Percentiles rank a stretch among this genome's conserved stretches.
Conservation (phyloP, 2,113 vertebrate species). For the Dasyurus viverrinus region DNA sequence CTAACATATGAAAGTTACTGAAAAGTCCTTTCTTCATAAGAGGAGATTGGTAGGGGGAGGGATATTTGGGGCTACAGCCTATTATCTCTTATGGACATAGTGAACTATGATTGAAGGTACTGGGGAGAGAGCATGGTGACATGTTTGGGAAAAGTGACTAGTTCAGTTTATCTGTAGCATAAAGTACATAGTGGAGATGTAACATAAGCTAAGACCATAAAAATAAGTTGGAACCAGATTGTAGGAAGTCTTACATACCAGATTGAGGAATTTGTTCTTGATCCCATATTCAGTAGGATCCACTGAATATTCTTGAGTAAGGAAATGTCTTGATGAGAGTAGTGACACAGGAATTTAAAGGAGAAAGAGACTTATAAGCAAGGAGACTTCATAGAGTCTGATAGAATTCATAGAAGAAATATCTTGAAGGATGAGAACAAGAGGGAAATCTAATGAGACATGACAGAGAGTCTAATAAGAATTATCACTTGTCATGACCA, state of each 20-base stretch:
- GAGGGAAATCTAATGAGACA: not conserved
- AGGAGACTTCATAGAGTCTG: not conserved
- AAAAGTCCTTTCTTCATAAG: not conserved
- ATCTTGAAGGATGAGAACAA: not conserved
- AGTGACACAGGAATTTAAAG: not conserved
- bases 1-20: not conserved
- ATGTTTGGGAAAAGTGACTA: not conserved
- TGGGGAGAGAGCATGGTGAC: not conserved
- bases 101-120: not conserved
- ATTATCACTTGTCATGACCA: not conserved
- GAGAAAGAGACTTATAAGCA: not conserved
- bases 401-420: not conserved
- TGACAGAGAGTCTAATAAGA: not conserved
- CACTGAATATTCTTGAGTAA: not conserved
- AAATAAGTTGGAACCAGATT: not conserved
- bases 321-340: not conserved
- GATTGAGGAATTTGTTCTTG: not conserved
- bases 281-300: not conserved
- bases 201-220: not conserved
- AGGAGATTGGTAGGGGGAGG: not conserved
- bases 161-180: not conserved
- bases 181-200: not conserved
- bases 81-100: not conserved
- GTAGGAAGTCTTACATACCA: not conserved
- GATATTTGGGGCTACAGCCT: not conserved